phyloP scores from a whole-genome alignment of 2,113 vertebrate species.

The Epinephelus moara region DNA sequence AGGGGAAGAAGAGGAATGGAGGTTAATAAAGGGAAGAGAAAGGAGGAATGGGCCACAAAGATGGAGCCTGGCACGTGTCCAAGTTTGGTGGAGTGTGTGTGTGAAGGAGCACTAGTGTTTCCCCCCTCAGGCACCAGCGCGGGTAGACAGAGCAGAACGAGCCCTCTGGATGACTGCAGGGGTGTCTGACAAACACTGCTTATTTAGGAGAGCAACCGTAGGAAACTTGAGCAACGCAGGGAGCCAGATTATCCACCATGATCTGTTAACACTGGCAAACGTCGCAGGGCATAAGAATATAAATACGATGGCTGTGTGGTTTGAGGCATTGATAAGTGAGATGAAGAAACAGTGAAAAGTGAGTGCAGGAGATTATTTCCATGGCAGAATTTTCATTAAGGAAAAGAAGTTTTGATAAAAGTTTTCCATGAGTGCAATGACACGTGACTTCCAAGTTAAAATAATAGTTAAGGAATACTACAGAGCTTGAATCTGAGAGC shows the following conservation, averaged over 20 bases:
- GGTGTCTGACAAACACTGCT: conserved; percentile 30
- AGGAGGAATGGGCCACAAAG: conserved; percentile 15
- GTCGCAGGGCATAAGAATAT: not conserved
- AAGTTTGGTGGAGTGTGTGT: conserved; percentile 48
- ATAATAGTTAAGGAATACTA: not conserved
- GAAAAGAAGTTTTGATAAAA: not conserved
- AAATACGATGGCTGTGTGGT: not conserved
- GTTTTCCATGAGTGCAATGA: not conserved
- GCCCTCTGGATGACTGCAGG: conserved; percentile 34
- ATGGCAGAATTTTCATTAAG: not conserved
- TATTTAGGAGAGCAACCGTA: conserved; percentile 51
- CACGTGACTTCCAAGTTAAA: not conserved
- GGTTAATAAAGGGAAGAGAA: conserved; percentile 33
- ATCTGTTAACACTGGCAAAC: conserved; percentile 18
- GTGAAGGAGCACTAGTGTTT: conserved; percentile 40
- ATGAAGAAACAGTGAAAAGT: not conserved
- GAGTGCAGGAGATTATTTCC: not conserved
- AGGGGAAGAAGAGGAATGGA: conserved; percentile 1
- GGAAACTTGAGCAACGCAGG: conserved; percentile 20
- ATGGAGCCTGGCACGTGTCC: conserved; percentile 46
- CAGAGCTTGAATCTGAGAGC: not conserved
- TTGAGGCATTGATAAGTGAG: not conserved
- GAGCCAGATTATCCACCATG: conserved; percentile 19
- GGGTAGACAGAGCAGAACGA: conserved; percentile 54
- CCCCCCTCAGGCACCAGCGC: conserved; percentile 25